Conservation (phyloP, 2,888 invertebrate species). For the Sinohyriopsis cumingii region DNA sequence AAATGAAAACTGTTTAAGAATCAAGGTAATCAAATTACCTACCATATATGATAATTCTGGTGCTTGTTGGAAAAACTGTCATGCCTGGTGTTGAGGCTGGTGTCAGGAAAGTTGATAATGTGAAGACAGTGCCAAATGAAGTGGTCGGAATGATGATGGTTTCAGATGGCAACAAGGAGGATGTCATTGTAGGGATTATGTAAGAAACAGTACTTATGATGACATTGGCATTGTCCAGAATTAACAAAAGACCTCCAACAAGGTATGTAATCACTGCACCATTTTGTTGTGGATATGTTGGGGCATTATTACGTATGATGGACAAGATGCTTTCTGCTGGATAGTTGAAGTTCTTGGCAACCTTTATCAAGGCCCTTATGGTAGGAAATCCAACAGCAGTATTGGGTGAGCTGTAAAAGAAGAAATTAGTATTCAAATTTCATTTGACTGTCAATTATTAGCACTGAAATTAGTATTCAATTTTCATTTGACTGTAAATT, state of each 20-base stretch:
- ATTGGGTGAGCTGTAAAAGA: constrained; percentile 36
- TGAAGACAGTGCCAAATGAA: constrained; percentile 33
- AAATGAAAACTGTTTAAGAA: too few relatives aligned
- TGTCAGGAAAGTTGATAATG: constrained; percentile 33
- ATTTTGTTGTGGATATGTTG: constrained; percentile 25
- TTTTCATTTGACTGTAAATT: too few relatives aligned
- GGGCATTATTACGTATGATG: constrained; percentile 36
- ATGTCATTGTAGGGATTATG: constrained; percentile 22
- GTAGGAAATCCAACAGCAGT: constrained; percentile 39
- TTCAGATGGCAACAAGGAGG: constrained; percentile 19
- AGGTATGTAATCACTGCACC: constrained; percentile 39
- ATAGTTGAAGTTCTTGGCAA: constrained; percentile 38
- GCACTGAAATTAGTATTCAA: too few relatives aligned
- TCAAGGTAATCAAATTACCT: constrained; percentile 4
- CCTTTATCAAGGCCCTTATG: constrained; percentile 36
- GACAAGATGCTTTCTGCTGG: constrained; percentile 32
- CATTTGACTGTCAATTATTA: not conserved
- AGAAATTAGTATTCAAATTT: not conserved
- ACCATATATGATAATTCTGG: constrained; percentile 36
- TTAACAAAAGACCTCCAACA: constrained; percentile 45
- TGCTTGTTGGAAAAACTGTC: constrained; percentile 20
- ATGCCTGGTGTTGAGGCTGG: constrained; percentile 34
- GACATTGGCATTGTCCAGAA: constrained; percentile 40
- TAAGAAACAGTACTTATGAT: constrained; percentile 30
- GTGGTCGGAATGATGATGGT: constrained; percentile 34